phyloP scores from a whole-genome alignment of 2,113 vertebrate species.

The Prunella fulvescens region DNA sequence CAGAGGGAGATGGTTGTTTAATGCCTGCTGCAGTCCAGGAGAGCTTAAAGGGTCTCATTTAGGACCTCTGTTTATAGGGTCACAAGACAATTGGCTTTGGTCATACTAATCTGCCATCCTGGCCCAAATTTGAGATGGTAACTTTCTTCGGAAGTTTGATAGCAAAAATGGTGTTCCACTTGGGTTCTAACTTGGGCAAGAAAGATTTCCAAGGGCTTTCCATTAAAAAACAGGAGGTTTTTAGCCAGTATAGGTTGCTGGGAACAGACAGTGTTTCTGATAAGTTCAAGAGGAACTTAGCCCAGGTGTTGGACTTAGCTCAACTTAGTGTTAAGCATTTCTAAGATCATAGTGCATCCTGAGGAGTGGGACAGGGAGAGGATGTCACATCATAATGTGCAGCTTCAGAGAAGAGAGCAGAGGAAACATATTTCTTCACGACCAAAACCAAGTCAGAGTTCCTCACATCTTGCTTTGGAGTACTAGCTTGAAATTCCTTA shows the following conservation, averaged over 20 bases:
- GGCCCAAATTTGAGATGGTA: fast-evolving
- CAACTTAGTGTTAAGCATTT: background rate
- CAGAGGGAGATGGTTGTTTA: background rate
- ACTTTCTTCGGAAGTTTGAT: background rate
- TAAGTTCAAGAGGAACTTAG: background rate
- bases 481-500: background rate
- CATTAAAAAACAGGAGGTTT: background rate
- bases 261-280: background rate
- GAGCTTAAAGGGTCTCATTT: background rate
- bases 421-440: background rate
- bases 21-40: background rate
- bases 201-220: background rate
- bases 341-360: too few relatives aligned
- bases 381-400: background rate
- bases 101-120: background rate
- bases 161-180: background rate
- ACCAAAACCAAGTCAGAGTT: background rate
- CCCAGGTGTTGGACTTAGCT: background rate
- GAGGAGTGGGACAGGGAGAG: background rate
- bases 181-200: background rate
- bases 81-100: background rate
- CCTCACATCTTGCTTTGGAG: background rate
- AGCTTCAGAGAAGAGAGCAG: background rate
- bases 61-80: background rate
- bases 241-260: background rate